These are phyloP conservation scores for Leptinotarsa lineolata DNA, from an alignment of 1,140 invertebrate species.

Conservation along the genomic window DNA sequence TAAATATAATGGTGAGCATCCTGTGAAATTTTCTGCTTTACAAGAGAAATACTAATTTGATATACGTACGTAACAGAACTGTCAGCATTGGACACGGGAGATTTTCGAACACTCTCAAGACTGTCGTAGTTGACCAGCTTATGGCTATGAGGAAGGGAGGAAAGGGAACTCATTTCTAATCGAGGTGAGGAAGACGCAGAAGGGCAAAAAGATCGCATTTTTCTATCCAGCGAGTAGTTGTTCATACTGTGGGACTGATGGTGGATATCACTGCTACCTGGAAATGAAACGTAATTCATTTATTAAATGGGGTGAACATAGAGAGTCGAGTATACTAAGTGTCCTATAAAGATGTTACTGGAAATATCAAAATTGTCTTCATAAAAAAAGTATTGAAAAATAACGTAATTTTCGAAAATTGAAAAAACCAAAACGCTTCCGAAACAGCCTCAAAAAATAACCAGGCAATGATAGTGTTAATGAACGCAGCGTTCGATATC, in stretches of 20 bases:
- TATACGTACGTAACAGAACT: conserved; percentile 47
- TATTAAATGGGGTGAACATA: too few species aligned
- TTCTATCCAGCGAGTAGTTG: conserved; percentile 59
- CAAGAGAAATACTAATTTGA: not conserved
- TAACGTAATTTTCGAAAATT: too few species aligned
- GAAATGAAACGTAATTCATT: not conserved
- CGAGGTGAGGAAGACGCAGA: conserved; percentile 59
- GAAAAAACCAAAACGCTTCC: too few species aligned
- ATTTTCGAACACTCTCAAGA: conserved; percentile 57
- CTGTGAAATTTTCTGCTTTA: not conserved
- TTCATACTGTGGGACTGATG: conserved; percentile 48
- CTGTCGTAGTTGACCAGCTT: conserved; percentile 58
- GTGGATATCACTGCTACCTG: conserved; percentile 65
- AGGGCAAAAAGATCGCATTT: conserved; percentile 58
- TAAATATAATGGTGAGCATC: not conserved
- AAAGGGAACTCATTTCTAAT: conserved; percentile 62
- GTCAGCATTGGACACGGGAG: conserved; percentile 52
- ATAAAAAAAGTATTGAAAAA: too few species aligned
- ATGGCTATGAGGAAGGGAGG: conserved; percentile 58
- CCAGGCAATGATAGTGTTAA: too few species aligned
- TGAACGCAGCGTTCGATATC: too few species aligned
- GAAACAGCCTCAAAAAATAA: too few species aligned
- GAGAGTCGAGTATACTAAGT: too few species aligned
- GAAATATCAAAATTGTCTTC: too few species aligned
- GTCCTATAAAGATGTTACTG: too few species aligned